Base-by-base conservation (phyloP, 2,797 vertebrate species). In the Gymnothorax javanicus region DNA sequence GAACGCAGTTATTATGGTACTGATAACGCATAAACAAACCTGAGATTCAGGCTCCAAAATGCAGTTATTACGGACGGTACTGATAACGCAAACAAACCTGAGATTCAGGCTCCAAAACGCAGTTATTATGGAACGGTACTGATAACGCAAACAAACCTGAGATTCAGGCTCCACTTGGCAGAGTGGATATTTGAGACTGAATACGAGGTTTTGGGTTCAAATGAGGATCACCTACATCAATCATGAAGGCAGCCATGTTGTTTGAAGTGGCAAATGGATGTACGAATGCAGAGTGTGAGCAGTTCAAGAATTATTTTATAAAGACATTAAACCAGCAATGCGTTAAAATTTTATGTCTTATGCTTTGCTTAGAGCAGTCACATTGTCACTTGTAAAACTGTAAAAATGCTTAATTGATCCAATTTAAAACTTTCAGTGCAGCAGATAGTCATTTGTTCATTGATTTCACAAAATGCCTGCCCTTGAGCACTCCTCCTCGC, bases 401-500 rank as follows among this genome's bases (percentile, higher is more conserved):
- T 75, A 43, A 75, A 43, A 75, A 75, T 50, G 27, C 71, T 43
- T 75, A 75, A 75, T 75, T 75, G 71, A 50, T 75, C 27, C 33
- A 27, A 75, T 75, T 75, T 75, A 33, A 69, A 43, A 75, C 27
- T 75, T 75, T 75, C 33, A 75, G 13, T 50, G 27, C 50, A 33
- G 27, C 17, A 43, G 17, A 75, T 75, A 50, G 71, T 15, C 71
- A 50, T 75, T 75, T 50, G 71, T 33, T 15, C 71, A 12, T 13
- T 20, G 71, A 43, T 75, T 15, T 33, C 13, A 75, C 71, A 75
- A 75, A 75, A 75, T 43, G 13, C 27, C 12, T 4, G 12, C 33
- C 2, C 71, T 50, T 43, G 50, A 15, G 33, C 33, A 75, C 12
- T 3, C 12, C 71, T 75, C 27, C 71, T 43, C 3, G 13, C 33